phyloP scores from a whole-genome alignment of 2,797 vertebrate species.

The Zonotrichia albicollis region DNA sequence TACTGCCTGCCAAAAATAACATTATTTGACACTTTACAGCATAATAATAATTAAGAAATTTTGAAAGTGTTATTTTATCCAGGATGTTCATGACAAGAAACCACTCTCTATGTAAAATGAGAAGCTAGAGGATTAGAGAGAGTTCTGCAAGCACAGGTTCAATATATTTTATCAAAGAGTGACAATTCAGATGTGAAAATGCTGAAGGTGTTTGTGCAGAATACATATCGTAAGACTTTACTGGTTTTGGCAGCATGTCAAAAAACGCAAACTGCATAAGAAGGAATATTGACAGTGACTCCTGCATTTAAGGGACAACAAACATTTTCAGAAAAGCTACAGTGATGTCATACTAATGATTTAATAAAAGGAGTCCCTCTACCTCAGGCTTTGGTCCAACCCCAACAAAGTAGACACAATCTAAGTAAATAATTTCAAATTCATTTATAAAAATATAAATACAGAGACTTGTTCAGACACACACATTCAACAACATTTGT shows the following conservation, averaged over 20 bases:
- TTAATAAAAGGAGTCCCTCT: neutral
- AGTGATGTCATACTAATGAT: neutral
- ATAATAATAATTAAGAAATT: neutral
- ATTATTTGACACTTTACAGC: neutral
- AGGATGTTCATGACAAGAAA: neutral
- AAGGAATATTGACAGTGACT: neutral
- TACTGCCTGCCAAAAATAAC: neutral
- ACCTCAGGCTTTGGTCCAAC: neutral
- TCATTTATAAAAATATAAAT: neutral
- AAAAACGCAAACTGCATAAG: neutral
- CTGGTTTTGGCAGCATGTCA: neutral
- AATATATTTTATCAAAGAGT: neutral
- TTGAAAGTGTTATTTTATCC: neutral
- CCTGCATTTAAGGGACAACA: neutral
- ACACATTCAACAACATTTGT: neutral
- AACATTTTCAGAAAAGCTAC: neutral
- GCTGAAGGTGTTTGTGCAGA: neutral
- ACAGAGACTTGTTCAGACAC: neutral
- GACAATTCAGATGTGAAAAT: neutral
- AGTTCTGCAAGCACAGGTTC: neutral
- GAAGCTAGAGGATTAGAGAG: neutral
- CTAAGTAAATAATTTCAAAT: neutral
- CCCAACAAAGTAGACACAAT: neutral
- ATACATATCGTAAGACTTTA: neutral
- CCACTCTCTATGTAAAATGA: neutral